Conservation (phyloP, 2,113 vertebrate species). For the Centrocercus urophasianus region DNA sequence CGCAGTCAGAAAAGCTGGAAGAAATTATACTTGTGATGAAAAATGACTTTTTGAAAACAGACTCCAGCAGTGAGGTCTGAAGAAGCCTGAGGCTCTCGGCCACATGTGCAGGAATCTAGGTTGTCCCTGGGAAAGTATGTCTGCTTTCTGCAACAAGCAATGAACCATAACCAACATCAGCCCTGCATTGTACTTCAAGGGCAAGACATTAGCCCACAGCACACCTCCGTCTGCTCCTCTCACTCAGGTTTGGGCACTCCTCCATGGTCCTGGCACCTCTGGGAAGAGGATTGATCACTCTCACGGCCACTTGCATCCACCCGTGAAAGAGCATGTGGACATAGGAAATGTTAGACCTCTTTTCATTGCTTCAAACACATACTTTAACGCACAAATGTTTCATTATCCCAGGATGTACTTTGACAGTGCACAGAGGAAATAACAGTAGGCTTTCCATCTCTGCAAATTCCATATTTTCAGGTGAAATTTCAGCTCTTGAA, state of each 20-base stretch:
- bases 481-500: slow-evolving; percentile 55
- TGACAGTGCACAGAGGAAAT: background rate
- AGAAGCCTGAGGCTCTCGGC: background rate
- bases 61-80: slow-evolving; percentile 4
- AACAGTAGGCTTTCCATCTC: background rate
- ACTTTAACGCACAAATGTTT: background rate
- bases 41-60: background rate
- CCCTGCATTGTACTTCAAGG: background rate
- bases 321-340: background rate
- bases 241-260: background rate
- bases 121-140: background rate
- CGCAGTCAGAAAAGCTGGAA: slow-evolving; percentile 17
- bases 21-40: slow-evolving; percentile 24
- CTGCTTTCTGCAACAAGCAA: rapidly evolving
- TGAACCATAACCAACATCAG: background rate
- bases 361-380: background rate
- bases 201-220: background rate
- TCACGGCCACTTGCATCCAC: background rate
- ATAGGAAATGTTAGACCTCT: background rate
- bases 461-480: slow-evolving; percentile 19
- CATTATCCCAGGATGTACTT: background rate
- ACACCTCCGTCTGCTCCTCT: background rate
- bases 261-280: rapidly evolving
- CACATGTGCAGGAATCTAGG: background rate
- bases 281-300: background rate